Conservation (phyloP, 2,113 vertebrate genomes). For the Podarcis cretensis region DNA sequence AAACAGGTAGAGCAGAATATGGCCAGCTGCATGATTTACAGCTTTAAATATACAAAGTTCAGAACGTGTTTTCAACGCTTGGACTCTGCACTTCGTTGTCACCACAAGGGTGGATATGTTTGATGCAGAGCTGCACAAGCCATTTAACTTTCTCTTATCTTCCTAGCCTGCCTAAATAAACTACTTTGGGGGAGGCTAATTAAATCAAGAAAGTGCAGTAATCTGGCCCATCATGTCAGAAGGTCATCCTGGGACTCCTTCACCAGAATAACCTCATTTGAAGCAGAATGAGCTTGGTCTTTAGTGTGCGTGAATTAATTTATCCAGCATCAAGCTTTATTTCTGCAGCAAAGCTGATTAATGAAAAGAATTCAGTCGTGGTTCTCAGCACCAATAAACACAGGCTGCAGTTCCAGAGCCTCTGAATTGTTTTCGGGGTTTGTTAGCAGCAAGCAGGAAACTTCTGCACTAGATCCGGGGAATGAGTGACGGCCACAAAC, state of each 20-base stretch:
- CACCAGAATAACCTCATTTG: accelerated
- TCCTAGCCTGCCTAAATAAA: background rate
- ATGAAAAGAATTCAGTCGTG: background rate
- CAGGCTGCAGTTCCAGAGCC: background rate
- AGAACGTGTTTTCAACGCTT: background rate
- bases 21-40: background rate
- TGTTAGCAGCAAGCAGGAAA: background rate
- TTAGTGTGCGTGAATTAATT: accelerated
- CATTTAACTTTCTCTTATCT: background rate
- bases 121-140: background rate
- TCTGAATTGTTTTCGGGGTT: background rate
- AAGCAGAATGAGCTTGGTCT: accelerated
- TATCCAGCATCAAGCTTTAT: background rate
- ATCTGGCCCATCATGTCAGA: background rate
- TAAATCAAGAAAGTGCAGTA: background rate
- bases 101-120: background rate
- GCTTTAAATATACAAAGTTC: no score
- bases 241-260: background rate
- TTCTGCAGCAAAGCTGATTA: background rate
- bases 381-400: background rate
- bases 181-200: background rate
- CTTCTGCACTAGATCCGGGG: background rate
- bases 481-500: constrained; percentile 40
- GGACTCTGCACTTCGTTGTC: background rate
- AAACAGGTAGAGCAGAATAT: background rate